phyloP scores from a whole-genome alignment of 2,797 vertebrate species.

The Poeciliopsis gracilis region DNA sequence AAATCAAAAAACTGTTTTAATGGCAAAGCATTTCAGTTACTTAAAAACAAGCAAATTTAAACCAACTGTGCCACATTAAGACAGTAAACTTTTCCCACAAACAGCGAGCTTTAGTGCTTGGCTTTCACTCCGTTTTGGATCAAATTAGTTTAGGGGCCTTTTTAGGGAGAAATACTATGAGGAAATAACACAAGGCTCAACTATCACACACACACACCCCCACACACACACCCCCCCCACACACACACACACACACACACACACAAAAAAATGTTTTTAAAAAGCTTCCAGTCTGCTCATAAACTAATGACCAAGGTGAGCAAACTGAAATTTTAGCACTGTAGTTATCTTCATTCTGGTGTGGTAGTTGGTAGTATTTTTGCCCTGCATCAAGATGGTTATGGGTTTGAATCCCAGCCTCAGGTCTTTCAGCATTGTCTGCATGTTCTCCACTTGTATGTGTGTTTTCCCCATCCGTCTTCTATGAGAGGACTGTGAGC shows the following conservation, averaged over 20 bases:
- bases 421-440: background rate
- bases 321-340: constrained; percentile 6
- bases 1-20: constrained; percentile 35
- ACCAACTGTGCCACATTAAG: constrained; percentile 55
- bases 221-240: no score
- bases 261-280: constrained; percentile 4
- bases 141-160: constrained; percentile 61
- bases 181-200: constrained; percentile 40
- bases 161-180: constrained; percentile 46
- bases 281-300: constrained; percentile 4
- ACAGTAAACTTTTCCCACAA: constrained; percentile 55
- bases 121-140: constrained; percentile 64
- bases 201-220: background rate
- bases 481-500: background rate
- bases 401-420: background rate
- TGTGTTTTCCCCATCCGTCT: background rate
- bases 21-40: constrained; percentile 45
- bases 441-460: background rate
- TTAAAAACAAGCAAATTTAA: constrained; percentile 44
- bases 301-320: constrained; percentile 40
- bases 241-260: no score
- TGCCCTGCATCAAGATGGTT: background rate
- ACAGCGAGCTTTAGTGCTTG: constrained; percentile 61
- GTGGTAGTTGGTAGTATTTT: background rate
- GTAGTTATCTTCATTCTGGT: background rate